Evolutionary conservation across 2,113 vertebrate genomes (phyloP), one percentile per base, ranked within the genome.

Genomic region (Scophthalmus maximus): DNA sequence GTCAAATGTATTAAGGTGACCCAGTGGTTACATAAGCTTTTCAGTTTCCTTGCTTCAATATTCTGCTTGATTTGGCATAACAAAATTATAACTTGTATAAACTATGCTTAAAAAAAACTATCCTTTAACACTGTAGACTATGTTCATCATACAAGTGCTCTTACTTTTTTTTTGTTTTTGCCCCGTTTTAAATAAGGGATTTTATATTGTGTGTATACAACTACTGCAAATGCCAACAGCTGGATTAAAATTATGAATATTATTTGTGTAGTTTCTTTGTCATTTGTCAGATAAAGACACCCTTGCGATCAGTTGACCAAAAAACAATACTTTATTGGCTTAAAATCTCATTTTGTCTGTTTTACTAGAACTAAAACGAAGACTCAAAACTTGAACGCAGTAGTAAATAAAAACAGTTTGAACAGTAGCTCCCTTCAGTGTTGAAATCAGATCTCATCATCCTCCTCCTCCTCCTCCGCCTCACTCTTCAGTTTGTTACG

Each of bases 191-290:
- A 90, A 88, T 80, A 83, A 85, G 88, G 84, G 88, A 89, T 85
- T 91, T 90, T 91, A 85, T 90, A 88, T 79, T 86, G 70, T 59
- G 22, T 85, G 75, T 91, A 85, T 86, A 86, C 57, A 76, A 86
- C 71, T 82, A 84, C 83, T 92, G 87, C 90, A 90, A 84, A 88
- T 88, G 90, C 85, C 87, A 91, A 91, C 83, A 80, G 82, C 87
- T 92, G 89, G 90, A 93, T 92, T 92, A 92, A 93, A 93, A 85
- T 68, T 46, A 66, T 82, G 52, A 85, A 81, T 61, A 78, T 69
- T 71, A 20, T 59, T 26, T 29, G 52, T 76, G 51, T 79, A 18
- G 56, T 69, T 68, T 79, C 18, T 78, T 67, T 81, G 29, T 58
- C 30, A 49, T 46, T 46, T 46, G 17, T 46, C 42, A n/a, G 17